Evolutionary conservation across 2,888 invertebrate species (phyloP).

Genomic region (Ectemnius continuus): DNA sequence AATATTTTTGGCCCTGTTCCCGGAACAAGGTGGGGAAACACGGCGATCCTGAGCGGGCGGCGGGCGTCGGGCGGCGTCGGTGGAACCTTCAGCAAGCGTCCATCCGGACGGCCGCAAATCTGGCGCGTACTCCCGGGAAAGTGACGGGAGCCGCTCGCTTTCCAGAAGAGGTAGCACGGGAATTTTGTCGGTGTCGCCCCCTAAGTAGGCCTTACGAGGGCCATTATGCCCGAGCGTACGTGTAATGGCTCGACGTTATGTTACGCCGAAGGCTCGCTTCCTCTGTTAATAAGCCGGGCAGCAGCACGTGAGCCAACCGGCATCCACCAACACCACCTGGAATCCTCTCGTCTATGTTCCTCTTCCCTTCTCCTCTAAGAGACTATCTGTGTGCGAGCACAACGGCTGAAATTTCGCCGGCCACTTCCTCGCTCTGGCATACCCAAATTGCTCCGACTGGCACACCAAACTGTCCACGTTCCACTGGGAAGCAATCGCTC

Average conservation of each 20-base stretch:
- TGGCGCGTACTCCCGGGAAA: background rate
- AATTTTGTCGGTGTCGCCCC: conserved; percentile 57
- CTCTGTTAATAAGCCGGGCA: conserved; percentile 32
- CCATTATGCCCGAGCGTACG: conserved; percentile 58
- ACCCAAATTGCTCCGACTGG: conserved; percentile 3
- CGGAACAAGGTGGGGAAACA: conserved; percentile 13
- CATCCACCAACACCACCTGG: background rate
- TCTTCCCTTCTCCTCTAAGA: background rate
- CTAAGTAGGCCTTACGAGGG: conserved; percentile 68
- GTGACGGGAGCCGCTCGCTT: conserved; percentile 10
- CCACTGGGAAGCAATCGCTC: conserved; percentile 31
- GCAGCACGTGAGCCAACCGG: background rate
- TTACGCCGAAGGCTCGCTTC: conserved; percentile 17
- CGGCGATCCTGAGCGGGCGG: background rate
- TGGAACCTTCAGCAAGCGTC: background rate
- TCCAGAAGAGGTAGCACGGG: conserved; percentile 38
- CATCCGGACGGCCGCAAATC: background rate
- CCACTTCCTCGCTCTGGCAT: background rate
- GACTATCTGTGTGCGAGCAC: no score
- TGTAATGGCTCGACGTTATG: conserved; percentile 37
- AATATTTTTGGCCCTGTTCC: conserved; percentile 55
- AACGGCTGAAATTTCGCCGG: conserved; percentile 11
- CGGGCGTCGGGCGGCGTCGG: no score
- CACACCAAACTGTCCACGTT: conserved; percentile 26
- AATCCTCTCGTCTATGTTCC: background rate